These are phyloP conservation scores for Novumbra hubbsi DNA, from an alignment of 2,797 vertebrate species.

Conservation along the genomic window DNA sequence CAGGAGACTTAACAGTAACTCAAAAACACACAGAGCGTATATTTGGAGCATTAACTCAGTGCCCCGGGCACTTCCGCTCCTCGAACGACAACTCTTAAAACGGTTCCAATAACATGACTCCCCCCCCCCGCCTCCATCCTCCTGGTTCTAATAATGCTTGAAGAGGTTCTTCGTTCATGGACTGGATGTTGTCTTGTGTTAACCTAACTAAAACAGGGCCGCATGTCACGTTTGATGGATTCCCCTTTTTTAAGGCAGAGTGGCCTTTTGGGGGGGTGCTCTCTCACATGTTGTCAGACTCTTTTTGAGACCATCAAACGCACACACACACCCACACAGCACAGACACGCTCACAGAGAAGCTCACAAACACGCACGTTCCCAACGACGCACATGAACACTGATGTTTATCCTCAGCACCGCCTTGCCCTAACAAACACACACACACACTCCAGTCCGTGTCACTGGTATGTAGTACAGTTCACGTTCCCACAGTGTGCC, in stretches of 20 bases:
- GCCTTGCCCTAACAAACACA: constrained; percentile 19
- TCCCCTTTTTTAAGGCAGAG: background rate
- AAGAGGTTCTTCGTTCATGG: background rate
- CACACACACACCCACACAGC: constrained; percentile 19
- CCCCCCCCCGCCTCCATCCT: constrained; percentile 61
- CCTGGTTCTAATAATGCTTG: constrained; percentile 65
- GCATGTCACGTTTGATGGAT: background rate
- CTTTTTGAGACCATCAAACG: background rate
- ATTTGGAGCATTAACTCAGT: constrained; percentile 29
- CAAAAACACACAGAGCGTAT: constrained; percentile 47
- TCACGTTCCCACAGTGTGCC: constrained; percentile 74
- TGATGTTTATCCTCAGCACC: background rate
- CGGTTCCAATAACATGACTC: constrained; percentile 66
- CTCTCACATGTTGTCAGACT: constrained; percentile 6
- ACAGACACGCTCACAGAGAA: constrained; percentile 10
- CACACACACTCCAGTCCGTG: constrained; percentile 35
- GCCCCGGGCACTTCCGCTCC: constrained; percentile 64
- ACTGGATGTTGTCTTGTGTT: background rate
- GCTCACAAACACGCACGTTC: constrained; percentile 21
- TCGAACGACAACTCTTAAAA: constrained; percentile 54
- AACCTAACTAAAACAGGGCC: background rate
- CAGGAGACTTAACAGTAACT: constrained; percentile 8
- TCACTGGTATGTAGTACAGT: constrained; percentile 54
- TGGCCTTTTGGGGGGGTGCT: background rate
- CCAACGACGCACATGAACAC: constrained; percentile 19